A percentile compares a stretch with the other conserved stretches of the same genome.
Evolutionary conservation across 2,888 invertebrate species (phyloP).

Genomic region (Coenonympha glycerion): DNA sequence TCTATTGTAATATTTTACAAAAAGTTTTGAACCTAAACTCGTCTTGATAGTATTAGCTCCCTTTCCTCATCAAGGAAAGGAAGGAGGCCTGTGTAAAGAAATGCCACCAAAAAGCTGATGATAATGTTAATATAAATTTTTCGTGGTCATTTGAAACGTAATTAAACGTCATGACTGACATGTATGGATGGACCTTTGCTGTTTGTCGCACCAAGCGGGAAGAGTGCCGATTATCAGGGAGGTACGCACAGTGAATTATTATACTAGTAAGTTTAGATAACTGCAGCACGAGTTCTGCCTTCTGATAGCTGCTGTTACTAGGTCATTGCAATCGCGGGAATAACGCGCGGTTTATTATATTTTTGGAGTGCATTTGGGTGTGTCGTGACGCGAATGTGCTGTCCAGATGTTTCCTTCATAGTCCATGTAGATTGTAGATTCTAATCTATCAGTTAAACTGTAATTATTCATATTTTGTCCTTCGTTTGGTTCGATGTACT

Average conservation of each 20-base stretch:
- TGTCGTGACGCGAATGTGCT: slow-evolving; percentile 11
- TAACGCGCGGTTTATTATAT: slow-evolving; percentile 38
- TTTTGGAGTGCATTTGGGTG: slow-evolving; percentile 37
- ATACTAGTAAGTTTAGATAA: slow-evolving; percentile 25
- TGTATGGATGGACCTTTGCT: slow-evolving; percentile 1
- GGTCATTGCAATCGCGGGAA: slow-evolving; percentile 43
- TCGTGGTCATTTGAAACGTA: too few species aligned
- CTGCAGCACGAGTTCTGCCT: slow-evolving; percentile 37
- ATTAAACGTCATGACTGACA: too few species aligned
- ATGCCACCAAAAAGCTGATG: too few species aligned
- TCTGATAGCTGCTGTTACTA: slow-evolving; percentile 39
- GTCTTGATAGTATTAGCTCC: too few species aligned
- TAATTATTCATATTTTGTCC: too few species aligned
- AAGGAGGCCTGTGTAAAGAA: too few species aligned
- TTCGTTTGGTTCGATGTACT: too few species aligned
- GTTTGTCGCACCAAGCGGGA: not conserved
- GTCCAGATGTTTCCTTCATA: not conserved
- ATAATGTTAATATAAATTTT: too few species aligned
- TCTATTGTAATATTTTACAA: too few species aligned
- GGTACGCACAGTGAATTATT: slow-evolving; percentile 36
- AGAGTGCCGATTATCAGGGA: slow-evolving; percentile 29
- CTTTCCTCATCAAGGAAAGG: too few species aligned
- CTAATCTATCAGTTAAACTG: too few species aligned
- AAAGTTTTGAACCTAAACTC: too few species aligned
- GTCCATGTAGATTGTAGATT: not conserved